Evolutionary conservation across 2,888 invertebrate species (phyloP).

Genomic region (Clanis bilineata): DNA sequence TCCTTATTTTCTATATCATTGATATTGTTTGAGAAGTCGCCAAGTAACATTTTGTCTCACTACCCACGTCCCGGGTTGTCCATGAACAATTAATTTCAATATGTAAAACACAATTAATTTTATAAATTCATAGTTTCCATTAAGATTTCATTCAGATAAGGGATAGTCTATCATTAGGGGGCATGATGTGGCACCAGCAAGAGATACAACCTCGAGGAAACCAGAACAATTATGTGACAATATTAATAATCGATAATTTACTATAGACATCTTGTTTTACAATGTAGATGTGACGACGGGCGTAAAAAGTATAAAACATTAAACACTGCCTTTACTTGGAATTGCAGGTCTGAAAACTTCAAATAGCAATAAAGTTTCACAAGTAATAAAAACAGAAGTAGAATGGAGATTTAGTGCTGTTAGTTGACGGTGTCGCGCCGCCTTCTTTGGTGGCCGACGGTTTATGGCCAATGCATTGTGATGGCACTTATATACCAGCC

Average conservation of each 20-base stretch:
- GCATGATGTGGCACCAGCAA: constrained; percentile 43
- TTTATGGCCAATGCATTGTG: constrained; percentile 47
- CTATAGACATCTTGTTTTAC: constrained; percentile 20
- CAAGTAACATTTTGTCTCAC: constrained; percentile 74
- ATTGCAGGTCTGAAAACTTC: constrained; percentile 28
- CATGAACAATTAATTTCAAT: constrained; percentile 68
- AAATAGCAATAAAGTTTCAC: constrained; percentile 46
- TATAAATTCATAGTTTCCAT: constrained; percentile 72
- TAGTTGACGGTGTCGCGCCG: constrained; percentile 43
- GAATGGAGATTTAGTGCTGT: constrained; percentile 47
- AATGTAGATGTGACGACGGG: constrained; percentile 29
- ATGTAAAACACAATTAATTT: constrained; percentile 77
- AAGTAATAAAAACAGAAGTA: constrained; percentile 49
- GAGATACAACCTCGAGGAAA: constrained; percentile 43
- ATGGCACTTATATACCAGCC: constrained; percentile 21
- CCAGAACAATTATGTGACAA: constrained; percentile 1
- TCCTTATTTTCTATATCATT: too few species aligned
- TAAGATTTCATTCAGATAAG: constrained; percentile 79
- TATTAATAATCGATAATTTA: constrained; percentile 13
- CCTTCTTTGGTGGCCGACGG: constrained; percentile 38
- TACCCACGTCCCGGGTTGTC: constrained; percentile 57
- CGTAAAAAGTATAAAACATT: constrained; percentile 25
- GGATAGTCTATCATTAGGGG: constrained; percentile 57
- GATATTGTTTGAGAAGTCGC: constrained; percentile 75
- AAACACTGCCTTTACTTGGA: constrained; percentile 20